Base-by-base conservation (phyloP, 2,888 invertebrate genomes). In the Quadriops clusia region DNA sequence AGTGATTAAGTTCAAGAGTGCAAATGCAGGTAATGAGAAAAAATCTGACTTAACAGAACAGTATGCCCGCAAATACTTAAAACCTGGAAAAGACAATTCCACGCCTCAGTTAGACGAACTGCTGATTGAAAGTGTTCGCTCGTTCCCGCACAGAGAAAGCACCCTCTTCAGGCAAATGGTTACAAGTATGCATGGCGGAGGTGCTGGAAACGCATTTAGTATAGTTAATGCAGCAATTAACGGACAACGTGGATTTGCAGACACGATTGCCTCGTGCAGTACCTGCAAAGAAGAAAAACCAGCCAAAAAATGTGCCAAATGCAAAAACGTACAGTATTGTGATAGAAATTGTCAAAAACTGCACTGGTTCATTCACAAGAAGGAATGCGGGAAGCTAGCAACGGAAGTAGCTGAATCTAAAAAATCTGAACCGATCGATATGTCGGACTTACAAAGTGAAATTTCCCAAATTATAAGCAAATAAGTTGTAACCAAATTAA, bases 271-370 rank as follows among this genome's bases (percentile, higher is more conserved):
- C 8, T 69, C 74, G 28, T 93, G 94, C 56, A 75, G 76, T 33
- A 81, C 89, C 2, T 94, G 93, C 51, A 84, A 85, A 1, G 85
- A 89, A 49, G 84, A 87, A 46, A 80, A 83, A 44, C 87, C 91
- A 0, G 74, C 77, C 5, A 94, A 93, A 56, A 87, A 91, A 57
- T 98, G 97, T 60, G 82, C 91, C 6, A 86, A 86, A 56, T 98
- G 97, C 61, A 91, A 89, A 67, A 72, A 74, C 33, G 89, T 89
- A 29, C 80, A 84, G 54, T 98, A 98, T 56, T 98, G 97, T 63
- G 84, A 90, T 60, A 70, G 85, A 36, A 82, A 84, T 51, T 98
- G 98, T 56, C 97, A 98, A 58, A 76, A 89, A 41, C 64, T 94
- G 25, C 94, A 89, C 56, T 89, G 89, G 89, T 85, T 83, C 51